phyloP scores from a whole-genome alignment of 2,797 vertebrate species.

The Amblyraja radiata region DNA sequence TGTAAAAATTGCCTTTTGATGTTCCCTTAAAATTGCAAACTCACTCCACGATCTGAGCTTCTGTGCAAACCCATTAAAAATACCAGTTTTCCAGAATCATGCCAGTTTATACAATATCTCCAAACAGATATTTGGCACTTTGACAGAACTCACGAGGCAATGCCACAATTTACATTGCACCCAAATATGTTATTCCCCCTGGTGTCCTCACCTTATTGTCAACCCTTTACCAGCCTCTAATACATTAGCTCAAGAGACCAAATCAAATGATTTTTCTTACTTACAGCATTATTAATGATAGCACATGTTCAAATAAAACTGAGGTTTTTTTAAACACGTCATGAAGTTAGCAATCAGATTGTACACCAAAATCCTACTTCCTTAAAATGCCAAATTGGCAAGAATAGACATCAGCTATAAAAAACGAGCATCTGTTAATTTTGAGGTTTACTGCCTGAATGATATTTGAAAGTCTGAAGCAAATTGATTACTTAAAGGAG shows the following conservation, averaged over 20 bases:
- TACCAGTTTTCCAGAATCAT: background rate
- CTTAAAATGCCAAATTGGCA: background rate
- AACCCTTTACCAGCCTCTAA: background rate
- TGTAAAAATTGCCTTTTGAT: too few species aligned
- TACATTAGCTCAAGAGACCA: background rate
- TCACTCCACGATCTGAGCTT: background rate
- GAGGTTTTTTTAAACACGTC: background rate
- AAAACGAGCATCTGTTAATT: background rate
- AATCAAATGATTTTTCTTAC: background rate
- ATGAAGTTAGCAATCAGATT: background rate
- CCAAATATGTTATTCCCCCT: background rate
- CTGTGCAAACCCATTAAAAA: background rate
- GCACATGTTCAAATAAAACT: background rate
- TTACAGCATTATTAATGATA: background rate
- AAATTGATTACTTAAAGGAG: background rate
- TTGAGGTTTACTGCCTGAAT: background rate
- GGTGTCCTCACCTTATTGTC: background rate
- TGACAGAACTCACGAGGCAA: background rate
- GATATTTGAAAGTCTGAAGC: background rate
- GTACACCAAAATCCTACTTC: background rate
- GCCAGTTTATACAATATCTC: too few species aligned
- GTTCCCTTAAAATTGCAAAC: background rate
- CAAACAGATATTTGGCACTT: too few species aligned
- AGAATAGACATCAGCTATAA: background rate
- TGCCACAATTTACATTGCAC: background rate